Base-by-base conservation (phyloP, 2,888 invertebrate species). In the Serripes groenlandicus region DNA sequence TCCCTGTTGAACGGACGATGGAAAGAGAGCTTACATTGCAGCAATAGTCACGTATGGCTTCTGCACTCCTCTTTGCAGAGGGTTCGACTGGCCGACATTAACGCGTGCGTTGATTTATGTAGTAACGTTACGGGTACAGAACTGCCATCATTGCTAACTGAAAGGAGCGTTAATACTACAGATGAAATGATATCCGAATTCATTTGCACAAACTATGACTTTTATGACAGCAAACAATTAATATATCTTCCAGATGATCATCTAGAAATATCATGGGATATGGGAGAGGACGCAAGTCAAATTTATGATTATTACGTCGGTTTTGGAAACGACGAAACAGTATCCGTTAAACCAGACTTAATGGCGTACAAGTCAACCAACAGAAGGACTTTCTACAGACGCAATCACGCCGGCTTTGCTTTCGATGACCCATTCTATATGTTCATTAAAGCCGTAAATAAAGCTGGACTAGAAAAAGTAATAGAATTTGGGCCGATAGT, bases 211-310 rank as follows among this genome's bases (percentile, higher is more conserved):
- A 35, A 70, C 11, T 58, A 81, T 1, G 76, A 71, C 3, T n/a
- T 32, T 11, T 80, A 58, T 30, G 52, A 18, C n/a, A 7, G 26
- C n/a, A 58, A 74, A 5, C 37, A 69, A 18, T 21, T 49, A 11
- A 74, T 88, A 15, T 88, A 83, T 64, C 26, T 89, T 21, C 89
- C 87, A 9, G 76, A 75, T 26, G 86, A 90, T 64, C 78, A 81
- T 2, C 54, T 90, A 23, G n/a, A 77, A 30, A 23, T 90, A 0
- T 32, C 66, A 9, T 90, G 90, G 89, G 73, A 81, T 49, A 49
- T 75, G 1, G n/a, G 7, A 9, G 87, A 88, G 49, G 68, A 62
- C 15, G 75, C 76, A n/a, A 88, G 86, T 80, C 88, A 90, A 60
- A 88, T 90, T 18, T 52, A 76, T 11, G 80, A 88, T 34, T 78